These are phyloP conservation scores for Callionymus lyra DNA, from an alignment of 2,113 vertebrate species.

Conservation along the genomic window DNA sequence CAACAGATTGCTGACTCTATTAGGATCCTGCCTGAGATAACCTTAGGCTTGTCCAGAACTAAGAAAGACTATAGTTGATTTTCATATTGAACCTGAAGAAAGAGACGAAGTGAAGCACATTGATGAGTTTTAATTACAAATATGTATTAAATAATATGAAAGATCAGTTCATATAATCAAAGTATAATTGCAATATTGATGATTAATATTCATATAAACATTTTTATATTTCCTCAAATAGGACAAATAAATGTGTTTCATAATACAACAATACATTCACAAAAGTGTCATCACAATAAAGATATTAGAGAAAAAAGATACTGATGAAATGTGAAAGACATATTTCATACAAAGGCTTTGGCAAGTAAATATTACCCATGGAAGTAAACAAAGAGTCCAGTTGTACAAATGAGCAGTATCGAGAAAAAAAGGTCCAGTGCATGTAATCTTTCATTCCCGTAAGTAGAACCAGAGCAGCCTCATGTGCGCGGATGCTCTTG, in stretches of 20 bases:
- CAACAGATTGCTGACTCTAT: conserved; percentile 26
- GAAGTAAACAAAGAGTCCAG: conserved; percentile 35
- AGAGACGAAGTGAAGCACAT: conserved; percentile 1
- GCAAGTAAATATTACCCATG: conserved; percentile 63
- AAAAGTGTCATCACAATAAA: conserved; percentile 38
- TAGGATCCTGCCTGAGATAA: conserved; percentile 5
- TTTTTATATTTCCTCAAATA: conserved; percentile 41
- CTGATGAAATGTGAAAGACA: conserved; percentile 49
- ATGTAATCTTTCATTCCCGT: conserved; percentile 53
- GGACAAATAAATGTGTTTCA: conserved; percentile 59
- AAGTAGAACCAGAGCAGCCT: conserved; percentile 51
- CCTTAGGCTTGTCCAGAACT: no score
- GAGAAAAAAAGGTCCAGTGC: conserved; percentile 68
- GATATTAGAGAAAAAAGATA: conserved; percentile 9
- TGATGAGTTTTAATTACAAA: conserved; percentile 62
- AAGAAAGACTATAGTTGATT: no score
- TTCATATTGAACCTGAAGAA: neutral
- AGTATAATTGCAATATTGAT: conserved; percentile 57
- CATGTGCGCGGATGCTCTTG: conserved; percentile 47
- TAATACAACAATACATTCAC: conserved; percentile 56
- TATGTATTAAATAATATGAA: conserved; percentile 73
- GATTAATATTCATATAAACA: conserved; percentile 63
- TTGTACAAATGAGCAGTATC: conserved; percentile 60
- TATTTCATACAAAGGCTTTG: conserved; percentile 71
- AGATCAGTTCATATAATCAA: conserved; percentile 52